Evolutionary conservation across 2,797 vertebrate genomes (phyloP), one percentile per base, ranked within the genome.

Genomic region (Catostomus latipinnis): DNA sequence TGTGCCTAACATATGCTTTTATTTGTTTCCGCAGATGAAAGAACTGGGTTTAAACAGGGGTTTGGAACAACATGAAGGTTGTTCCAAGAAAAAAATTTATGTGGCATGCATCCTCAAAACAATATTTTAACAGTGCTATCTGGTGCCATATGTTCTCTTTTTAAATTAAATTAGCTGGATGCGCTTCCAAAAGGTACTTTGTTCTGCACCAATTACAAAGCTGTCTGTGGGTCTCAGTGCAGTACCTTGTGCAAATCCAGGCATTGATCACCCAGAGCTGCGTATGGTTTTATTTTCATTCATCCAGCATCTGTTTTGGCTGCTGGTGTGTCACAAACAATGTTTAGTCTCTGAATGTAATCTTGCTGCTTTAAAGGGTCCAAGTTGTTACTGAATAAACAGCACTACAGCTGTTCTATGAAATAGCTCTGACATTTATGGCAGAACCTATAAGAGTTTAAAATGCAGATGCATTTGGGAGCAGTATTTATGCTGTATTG

Each of bases 161-260:
- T 82, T 77, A 58, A 58, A 54, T 69, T 63, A 52, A 80, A 78
- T 76, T 80, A 85, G 71, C 12, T 43, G 60, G 66, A 62, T 71
- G 50, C 14, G 8, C 10, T 46, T 45, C 46, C 9, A 58, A 72
- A 72, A 78, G 46, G n/a, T 54, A 65, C 16, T 74, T 82, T 61
- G 72, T 43, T 75, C 11, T 75, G 65, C 34, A 46, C 53, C n/a
- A 4, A 74, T 80, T 60, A 65, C 50, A 54, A 58, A 63, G 54
- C 7, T 48, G 57, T 62, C 14, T 9, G 34, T 11, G 54, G 57
- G 49, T 69, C 63, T 74, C 65, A 45, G 52, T 0, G 11, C 60
- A 62, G 22, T 43, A 62, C 6, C 13, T 63, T 12, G 34, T 61
- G 16, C 18, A 43, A 74, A 80, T 63, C 52, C 62, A 58, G 57